Conservation (phyloP, 2,113 vertebrate species). For the Lampris incognitus region DNA sequence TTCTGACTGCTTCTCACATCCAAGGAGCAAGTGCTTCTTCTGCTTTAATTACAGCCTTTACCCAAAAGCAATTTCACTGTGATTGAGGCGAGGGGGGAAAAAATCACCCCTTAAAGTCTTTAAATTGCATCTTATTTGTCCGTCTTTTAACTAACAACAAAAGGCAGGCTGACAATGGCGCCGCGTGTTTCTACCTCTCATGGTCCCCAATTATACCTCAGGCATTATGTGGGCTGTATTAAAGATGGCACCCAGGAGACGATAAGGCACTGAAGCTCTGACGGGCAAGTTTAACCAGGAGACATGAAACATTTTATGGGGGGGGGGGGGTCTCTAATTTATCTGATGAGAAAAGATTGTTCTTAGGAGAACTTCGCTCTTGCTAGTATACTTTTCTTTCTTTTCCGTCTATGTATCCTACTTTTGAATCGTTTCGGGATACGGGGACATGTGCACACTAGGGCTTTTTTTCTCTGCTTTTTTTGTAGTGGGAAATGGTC, state of each 20-base stretch:
- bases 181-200: slow-evolving; percentile 80
- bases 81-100: slow-evolving; percentile 81
- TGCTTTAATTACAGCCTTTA: slow-evolving; percentile 87
- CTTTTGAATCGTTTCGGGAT: no score
- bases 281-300: slow-evolving; percentile 80
- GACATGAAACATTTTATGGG: neutral
- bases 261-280: slow-evolving; percentile 60
- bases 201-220: slow-evolving; percentile 79
- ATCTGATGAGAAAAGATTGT: no score
- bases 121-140: slow-evolving; percentile 88
- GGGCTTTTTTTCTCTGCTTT: no score
- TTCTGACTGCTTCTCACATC: slow-evolving; percentile 72
- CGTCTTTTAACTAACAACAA: slow-evolving; percentile 86
- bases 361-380: no score
- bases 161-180: slow-evolving; percentile 82
- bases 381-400: no score
- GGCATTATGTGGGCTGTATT: slow-evolving; percentile 81
- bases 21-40: slow-evolving; percentile 79
- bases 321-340: no score
- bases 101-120: slow-evolving; percentile 85
- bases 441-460: no score
- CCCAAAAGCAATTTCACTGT: slow-evolving; percentile 83
- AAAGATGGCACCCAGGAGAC: slow-evolving; percentile 70
- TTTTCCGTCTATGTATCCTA: no score
- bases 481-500: no score